Evolutionary conservation across 2,888 invertebrate genomes (phyloP).

Genomic region (Apoda limacodes): DNA sequence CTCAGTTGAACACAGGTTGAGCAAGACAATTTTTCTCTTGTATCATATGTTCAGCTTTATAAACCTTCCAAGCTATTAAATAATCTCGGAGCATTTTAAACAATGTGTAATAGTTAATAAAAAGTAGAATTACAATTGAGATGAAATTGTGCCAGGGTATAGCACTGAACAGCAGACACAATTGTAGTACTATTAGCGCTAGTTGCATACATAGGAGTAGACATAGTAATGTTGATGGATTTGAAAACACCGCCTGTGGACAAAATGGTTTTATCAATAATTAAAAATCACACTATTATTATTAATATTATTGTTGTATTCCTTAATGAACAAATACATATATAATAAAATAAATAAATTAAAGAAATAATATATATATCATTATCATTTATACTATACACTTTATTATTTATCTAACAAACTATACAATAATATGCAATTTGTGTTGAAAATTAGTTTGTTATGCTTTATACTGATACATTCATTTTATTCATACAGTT

Average conservation of each 20-base stretch:
- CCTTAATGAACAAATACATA: conserved; percentile 7
- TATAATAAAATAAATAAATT: conserved; percentile 1
- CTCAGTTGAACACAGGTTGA: too few species aligned
- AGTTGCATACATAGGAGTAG: conserved; percentile 79
- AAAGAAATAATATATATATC: background rate
- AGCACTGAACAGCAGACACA: conserved; percentile 82
- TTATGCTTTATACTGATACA: too few species aligned
- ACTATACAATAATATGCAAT: too few species aligned
- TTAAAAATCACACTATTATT: background rate
- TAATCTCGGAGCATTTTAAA: conserved; percentile 91
- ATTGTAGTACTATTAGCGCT: conserved; percentile 78
- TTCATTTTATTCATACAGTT: too few species aligned
- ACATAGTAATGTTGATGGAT: conserved; percentile 83
- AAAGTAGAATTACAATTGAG: conserved; percentile 85
- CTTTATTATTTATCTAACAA: too few species aligned
- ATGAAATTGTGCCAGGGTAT: conserved; percentile 93
- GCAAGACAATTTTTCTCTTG: conserved; percentile 76
- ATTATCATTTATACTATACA: conserved; percentile 5
- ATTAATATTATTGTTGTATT: too few species aligned
- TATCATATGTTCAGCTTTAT: conserved; percentile 77
- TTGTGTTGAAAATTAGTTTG: too few species aligned
- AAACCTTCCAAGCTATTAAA: conserved; percentile 85
- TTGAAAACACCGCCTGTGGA: conserved; percentile 84
- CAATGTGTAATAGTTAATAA: conserved; percentile 92
- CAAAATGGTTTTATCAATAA: conserved; percentile 6